These are phyloP conservation scores for Tenodera sinensis DNA, from an alignment of 2,888 invertebrate genomes.

Conservation along the genomic window DNA sequence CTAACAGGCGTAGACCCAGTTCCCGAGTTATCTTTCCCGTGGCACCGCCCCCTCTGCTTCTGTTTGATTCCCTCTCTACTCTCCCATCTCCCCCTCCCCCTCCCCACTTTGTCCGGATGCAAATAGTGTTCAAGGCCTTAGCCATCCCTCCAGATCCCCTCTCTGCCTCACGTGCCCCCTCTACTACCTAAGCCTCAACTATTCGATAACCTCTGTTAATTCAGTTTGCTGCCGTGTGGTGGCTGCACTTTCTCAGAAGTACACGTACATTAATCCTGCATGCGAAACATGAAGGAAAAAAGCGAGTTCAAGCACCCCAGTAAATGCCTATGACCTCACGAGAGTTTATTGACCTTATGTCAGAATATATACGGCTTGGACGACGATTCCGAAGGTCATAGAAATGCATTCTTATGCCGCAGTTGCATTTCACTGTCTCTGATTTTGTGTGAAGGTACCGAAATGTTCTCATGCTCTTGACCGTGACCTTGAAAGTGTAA, in stretches of 20 bases:
- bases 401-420: background rate
- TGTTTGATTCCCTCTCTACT: slow-evolving; percentile 32
- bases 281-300: background rate
- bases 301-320: slow-evolving; percentile 21
- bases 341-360: slow-evolving; percentile 19
- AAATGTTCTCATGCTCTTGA: background rate
- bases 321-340: slow-evolving; percentile 24
- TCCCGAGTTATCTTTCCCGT: slow-evolving; percentile 31
- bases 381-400: background rate
- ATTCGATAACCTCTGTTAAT: slow-evolving; percentile 25
- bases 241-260: background rate
- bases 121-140: background rate
- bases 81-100: too few relatives aligned
- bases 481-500: background rate
- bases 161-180: background rate
- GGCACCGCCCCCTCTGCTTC: slow-evolving; percentile 32
- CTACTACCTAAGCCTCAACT: slow-evolving; percentile 1
- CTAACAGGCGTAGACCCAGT: slow-evolving; percentile 5
- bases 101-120: slow-evolving; percentile 30
- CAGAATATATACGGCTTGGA: background rate
- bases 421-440: background rate
- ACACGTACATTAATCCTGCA: background rate
- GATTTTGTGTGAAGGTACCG: background rate
- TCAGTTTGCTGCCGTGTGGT: slow-evolving; percentile 21
- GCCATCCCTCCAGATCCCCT: background rate